Base-by-base conservation (phyloP, 2,113 vertebrate genomes). In the Ammodytes dubius region DNA sequence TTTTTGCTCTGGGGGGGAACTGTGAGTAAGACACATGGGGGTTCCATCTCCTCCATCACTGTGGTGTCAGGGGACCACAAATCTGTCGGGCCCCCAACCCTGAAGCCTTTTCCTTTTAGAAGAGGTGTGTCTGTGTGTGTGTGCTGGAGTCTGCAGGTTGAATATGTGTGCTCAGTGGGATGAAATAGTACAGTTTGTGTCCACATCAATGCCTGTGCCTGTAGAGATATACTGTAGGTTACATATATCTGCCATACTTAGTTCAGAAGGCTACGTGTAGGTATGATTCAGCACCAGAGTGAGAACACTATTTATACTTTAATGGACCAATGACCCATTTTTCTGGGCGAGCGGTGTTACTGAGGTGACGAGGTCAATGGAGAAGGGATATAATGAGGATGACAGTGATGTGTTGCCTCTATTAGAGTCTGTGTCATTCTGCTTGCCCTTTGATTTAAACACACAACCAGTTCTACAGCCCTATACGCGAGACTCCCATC, bases 331-430 rank as follows among this genome's bases (percentile, higher is more conserved):
- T 74, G 70, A 59, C 61, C 80, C 81, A 74, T 57, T 79, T 52
- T 77, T 52, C 70, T 19, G 75, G 39, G 47, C 75, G 66, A 83
- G 56, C 42, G 19, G 67, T 64, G 78, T 71, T 39, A 64, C 67
- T 35, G 54, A 88, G 79, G 79, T 49, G 53, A 86, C 77, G 74
- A 74, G 87, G 87, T 91, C 65, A 86, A 79, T 79, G 61, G 76
- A 87, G 85, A 83, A 63, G 77, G 56, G 70, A 74, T 81, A 87
- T 84, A 88, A 90, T 75, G 74, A 87, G 69, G 54, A 71, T 82
- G 86, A 88, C 84, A 87, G 74, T 82, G 81, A 93, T 87, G 66
- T 70, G 88, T 77, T 81, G 70, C 82, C 64, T 89, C 67, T 67
- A 72, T 86, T 87, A 76, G 14, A 66, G 70, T 59, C 35, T 11